Base-by-base conservation (phyloP, 2,797 vertebrate species). In the Aphelocoma californica region DNA sequence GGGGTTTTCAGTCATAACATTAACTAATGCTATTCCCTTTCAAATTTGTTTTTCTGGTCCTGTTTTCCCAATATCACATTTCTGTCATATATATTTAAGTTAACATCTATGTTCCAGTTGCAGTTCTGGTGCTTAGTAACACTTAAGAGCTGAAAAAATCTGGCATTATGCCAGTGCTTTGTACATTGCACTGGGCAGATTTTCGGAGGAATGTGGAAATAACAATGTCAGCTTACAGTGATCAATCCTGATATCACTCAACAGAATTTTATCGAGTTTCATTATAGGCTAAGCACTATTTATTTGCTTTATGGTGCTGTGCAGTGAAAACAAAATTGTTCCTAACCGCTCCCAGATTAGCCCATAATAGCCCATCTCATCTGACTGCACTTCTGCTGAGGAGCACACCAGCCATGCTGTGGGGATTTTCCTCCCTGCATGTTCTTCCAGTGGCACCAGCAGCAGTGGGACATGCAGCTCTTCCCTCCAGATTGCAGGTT, bases 231-330 rank as follows among this genome's bases (percentile, higher is more conserved):
- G 48, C 87, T 90, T 88, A 53, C 48, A 32, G 67, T 51, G 57
- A 94, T 95, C 90, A 81, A 66, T 96, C 92, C 72, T 71, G 70
- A 56, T 89, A 56, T 23, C 4, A 17, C 47, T 92, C 88, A 96
- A 85, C 67, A 47, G 50, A 56, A 50, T 88, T 96, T 95, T 92
- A 74, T 74, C 0, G 5, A 47, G n/a, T 92, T 92, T 96, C 64
- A 42, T 91, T 92, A 69, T 69, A 78, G 56, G 9, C 58, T 47
- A 85, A 95, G 54, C 65, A 48, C 67, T 92, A 50, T 86, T 93
- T 94, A 87, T 92, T 80, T 29, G 8, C 48, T 90, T 78, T 69
- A 54, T 47, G 19, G 51, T 67, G 87, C 64, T 88, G 75, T 90
- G 66, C 58, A 50, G 34, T 61, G 92, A 86, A 94, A 92, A 86